A percentile compares a stretch with the other conserved stretches of the same genome.
Conservation (phyloP, 2,888 invertebrate species). For the Cantharis rufa region DNA sequence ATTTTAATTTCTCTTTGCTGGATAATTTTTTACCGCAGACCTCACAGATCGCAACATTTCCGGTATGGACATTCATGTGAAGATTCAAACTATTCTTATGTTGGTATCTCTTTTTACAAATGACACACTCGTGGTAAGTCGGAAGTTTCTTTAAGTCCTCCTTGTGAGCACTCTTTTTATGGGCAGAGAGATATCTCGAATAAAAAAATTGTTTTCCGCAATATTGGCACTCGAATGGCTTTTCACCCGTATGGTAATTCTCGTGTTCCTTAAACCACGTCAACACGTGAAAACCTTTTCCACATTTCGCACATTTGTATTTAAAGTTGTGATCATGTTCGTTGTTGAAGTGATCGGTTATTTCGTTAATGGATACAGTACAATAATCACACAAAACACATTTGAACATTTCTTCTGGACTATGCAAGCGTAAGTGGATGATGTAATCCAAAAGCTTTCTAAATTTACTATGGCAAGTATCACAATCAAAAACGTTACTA, state of each 20-base stretch:
- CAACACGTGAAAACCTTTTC: constrained; percentile 61
- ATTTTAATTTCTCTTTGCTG: constrained; percentile 59
- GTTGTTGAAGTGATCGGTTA: constrained; percentile 48
- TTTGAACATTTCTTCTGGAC: constrained; percentile 45
- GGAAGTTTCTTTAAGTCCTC: constrained; percentile 43
- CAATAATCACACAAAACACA: constrained; percentile 52
- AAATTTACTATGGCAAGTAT: constrained; percentile 49
- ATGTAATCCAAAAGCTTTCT: constrained; percentile 52
- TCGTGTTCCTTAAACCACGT: constrained; percentile 63
- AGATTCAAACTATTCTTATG: constrained; percentile 53
- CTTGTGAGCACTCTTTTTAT: constrained; percentile 51
- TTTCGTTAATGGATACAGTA: constrained; percentile 46
- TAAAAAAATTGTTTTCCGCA: constrained; percentile 60
- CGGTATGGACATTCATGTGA: constrained; percentile 58
- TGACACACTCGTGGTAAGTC: constrained; percentile 51
- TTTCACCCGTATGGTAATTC: constrained; percentile 62
- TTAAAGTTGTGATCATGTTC: constrained; percentile 52
- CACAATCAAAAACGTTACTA: constrained; percentile 51
- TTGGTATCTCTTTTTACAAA: constrained; percentile 54
- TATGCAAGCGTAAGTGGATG: constrained; percentile 50
- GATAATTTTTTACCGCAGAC: constrained; percentile 63
- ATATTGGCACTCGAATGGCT: constrained; percentile 60
- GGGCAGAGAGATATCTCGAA: constrained; percentile 51
- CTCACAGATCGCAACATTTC: constrained; percentile 61
- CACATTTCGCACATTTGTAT: constrained; percentile 61